Evolutionary conservation across 2,888 invertebrate species (phyloP).

Genomic region (Chymomyza fuscimana): DNA sequence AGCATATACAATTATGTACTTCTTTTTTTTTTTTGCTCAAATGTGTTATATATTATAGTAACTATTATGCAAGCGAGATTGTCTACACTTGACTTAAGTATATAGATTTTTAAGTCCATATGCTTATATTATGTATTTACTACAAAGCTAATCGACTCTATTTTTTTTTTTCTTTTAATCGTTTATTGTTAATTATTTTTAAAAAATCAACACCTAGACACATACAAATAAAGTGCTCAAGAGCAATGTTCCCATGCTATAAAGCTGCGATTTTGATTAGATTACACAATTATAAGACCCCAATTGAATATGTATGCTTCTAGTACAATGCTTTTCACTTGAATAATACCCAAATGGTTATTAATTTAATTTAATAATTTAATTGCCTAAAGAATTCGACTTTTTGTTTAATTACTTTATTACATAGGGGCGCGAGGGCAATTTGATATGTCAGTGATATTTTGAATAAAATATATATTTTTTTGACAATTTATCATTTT

Average conservation of each 20-base stretch:
- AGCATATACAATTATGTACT: too few species aligned
- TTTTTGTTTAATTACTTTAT: too few species aligned
- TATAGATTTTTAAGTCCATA: not conserved
- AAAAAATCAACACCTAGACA: not conserved
- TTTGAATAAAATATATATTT: too few species aligned
- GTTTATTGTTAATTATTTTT: not conserved
- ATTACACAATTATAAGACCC: not conserved
- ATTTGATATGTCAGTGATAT: too few species aligned
- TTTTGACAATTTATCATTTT: too few species aligned
- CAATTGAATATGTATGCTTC: not conserved
- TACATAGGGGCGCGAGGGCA: too few species aligned
- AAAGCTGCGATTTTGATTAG: not conserved
- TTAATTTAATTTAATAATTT: not conserved
- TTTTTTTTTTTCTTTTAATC: not conserved
- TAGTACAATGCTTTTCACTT: not conserved
- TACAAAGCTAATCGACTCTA: not conserved
- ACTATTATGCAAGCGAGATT: not conserved
- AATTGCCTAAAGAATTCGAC: too few species aligned
- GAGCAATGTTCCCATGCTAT: not conserved
- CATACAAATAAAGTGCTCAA: not conserved
- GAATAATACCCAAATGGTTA: not conserved
- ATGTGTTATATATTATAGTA: not conserved
- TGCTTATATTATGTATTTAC: not conserved
- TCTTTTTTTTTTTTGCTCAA: not conserved
- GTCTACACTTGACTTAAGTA: not conserved